Evolutionary conservation across 1,140 invertebrate genomes (phyloP), one percentile per base, ranked within the genome.

Genomic region (Agrilus planipennis): DNA sequence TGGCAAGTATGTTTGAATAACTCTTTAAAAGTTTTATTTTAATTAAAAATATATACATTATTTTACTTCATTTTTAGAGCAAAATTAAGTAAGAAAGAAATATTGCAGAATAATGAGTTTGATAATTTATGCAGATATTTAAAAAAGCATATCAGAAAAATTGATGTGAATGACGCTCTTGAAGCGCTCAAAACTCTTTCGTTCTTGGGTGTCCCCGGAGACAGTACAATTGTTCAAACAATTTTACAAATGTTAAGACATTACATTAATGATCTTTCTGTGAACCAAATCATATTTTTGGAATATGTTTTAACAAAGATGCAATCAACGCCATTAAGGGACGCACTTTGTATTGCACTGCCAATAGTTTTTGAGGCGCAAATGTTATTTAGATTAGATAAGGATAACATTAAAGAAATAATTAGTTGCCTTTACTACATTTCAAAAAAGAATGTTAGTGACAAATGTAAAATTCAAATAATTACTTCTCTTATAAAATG

Each of bases 281-380:
- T 75, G n/a, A 46, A 65, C 10, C 68, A 79, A 48, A 73, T 81
- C 32, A 69, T 71, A 35, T 76, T 74, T 53, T 34, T 77, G 12
- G 61, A 75, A 47, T 74, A 70, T 53, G 42, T 79, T 18, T 49
- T 81, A 1, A 58, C 58, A 9, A 55, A 62, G 32, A 55, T 63
- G 12, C 21, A 60, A 30, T 34, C 20, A 5, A 70, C 68, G 25
- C 71, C 76, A 46, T 55, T 81, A 12, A 61, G 69, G 0, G 67
- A 76, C 34, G 75, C 75, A 2, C 46, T 81, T 4, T 61, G 65
- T 44, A 55, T 72, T 6, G 77, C 77, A 4, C 42, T 81, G 14
- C 75, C 76, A 0, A 51, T 76, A 11, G 69, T 74, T 2, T 79
- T 79, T 54, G 69, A 78, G 54, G 64, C 70, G 3, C 66, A 74